phyloP scores from a whole-genome alignment of 23 tunicate species.

The Trididemnum clinides region DNA sequence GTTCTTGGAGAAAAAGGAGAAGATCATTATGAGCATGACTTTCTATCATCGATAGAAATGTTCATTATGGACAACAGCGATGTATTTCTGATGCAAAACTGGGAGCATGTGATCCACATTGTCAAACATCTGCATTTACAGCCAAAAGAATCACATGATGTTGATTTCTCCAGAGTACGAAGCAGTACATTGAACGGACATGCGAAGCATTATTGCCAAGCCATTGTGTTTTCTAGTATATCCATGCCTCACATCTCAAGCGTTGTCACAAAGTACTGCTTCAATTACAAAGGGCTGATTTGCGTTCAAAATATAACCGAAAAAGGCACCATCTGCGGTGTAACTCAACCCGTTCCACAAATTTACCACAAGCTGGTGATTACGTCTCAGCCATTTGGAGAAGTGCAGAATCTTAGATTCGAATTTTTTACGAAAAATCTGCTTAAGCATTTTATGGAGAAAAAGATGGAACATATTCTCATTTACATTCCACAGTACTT shows the following conservation, averaged over 20 bases:
- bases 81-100: slow-evolving; percentile 91
- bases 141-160: slow-evolving; percentile 80
- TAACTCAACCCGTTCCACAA: slow-evolving; percentile 68
- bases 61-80: slow-evolving; percentile 80
- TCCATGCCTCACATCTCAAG: slow-evolving; percentile 44
- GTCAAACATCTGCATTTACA: slow-evolving; percentile 67
- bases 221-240: slow-evolving; percentile 46
- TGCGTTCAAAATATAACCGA: slow-evolving; percentile 17
- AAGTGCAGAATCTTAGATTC: slow-evolving; percentile 52
- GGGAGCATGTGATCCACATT: slow-evolving; percentile 89
- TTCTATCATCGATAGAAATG: slow-evolving; percentile 84
- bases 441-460: slow-evolving; percentile 49
- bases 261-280: slow-evolving; percentile 63
- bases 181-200: slow-evolving; percentile 69
- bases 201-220: slow-evolving; percentile 79
- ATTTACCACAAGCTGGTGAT: slow-evolving; percentile 23
- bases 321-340: slow-evolving; percentile 58
- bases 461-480: slow-evolving; percentile 40
- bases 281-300: slow-evolving; percentile 62
- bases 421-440: slow-evolving; percentile 62
- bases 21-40: slow-evolving; percentile 81
- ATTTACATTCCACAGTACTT: slow-evolving; percentile 81
- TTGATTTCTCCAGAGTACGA: slow-evolving; percentile 78
- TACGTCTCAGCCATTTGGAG: background rate
- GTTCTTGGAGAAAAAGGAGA: slow-evolving; percentile 86